Base-by-base conservation (phyloP, 2,888 invertebrate genomes). In the Plebejus melissa region DNA sequence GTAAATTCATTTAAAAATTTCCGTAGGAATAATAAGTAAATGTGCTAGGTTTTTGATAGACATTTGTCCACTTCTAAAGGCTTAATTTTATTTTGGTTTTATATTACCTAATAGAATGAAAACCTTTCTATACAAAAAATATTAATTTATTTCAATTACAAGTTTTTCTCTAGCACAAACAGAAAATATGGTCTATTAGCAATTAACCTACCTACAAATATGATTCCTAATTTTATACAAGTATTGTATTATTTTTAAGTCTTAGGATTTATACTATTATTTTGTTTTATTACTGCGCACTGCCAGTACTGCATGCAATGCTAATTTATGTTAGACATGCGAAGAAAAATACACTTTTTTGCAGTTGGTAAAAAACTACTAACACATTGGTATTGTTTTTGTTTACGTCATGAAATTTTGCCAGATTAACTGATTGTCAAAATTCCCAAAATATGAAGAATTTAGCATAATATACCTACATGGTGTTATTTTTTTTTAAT, bases 141-240 rank as follows among this genome's bases (percentile, higher is more conserved):
- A 13, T 32, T 32, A 7, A 60, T 22, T 22, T 22, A 28, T 22
- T 16, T 13, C 41, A 70, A 32, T 16, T 5, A 72, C 32, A 9
- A 32, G 6, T 11, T 72, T 54, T 28, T 9, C 50, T 46, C 28
- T 22, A 50, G 72, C 72, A 72, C 72, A 72, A 72, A 72, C 2
- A 54, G 16, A 41, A 13, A 46, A 71, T 46, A 28, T 22, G 46
- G 46, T 71, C 22, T 71, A 46, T n/a, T 46, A 46, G 22, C 11
- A n/a, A 41, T 28, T 46, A 22, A 71, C 71, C 11, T 71, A 71
- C 13, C 46, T 71, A 72, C 32, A 32, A 72, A 50, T 54, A 72
- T 72, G 50, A 72, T 50, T 72, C 72, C 72, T 72, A 72, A 50
- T 54, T 72, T 72, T 72, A 72, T 72, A 72, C 28, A 72, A 22